Evolutionary conservation across 2,888 invertebrate species (phyloP).

Genomic region (Meta bourneti): DNA sequence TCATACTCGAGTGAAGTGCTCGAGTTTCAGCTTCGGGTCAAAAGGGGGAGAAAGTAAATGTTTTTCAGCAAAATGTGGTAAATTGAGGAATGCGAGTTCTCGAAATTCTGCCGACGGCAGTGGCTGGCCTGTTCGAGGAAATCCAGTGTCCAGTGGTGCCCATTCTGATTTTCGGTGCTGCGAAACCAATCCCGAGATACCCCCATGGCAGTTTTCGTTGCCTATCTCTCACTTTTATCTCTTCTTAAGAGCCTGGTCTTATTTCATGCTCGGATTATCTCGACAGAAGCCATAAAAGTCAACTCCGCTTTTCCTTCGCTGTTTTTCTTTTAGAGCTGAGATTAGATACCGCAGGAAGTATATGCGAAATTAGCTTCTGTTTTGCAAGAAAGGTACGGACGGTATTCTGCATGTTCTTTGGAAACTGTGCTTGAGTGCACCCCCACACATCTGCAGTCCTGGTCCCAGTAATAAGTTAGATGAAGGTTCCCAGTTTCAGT

Average conservation of each 20-base stretch:
- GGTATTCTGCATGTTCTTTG: not conserved
- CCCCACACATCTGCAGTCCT: too few species aligned
- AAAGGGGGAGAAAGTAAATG: not conserved
- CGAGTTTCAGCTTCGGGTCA: not conserved
- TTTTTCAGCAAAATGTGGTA: not conserved
- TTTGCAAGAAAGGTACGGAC: not conserved
- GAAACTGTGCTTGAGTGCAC: not conserved
- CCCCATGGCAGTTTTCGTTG: not conserved
- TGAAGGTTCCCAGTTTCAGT: too few species aligned
- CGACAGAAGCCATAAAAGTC: not conserved
- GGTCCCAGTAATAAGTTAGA: too few species aligned
- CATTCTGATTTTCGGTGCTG: too few species aligned
- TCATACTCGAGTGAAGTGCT: not conserved
- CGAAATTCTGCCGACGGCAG: not conserved
- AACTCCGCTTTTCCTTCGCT: not conserved
- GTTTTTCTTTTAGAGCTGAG: not conserved
- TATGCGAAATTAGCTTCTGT: slow-evolving; percentile 20
- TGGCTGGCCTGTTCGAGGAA: not conserved
- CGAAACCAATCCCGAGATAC: too few species aligned
- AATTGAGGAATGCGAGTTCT: not conserved
- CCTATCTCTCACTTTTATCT: slow-evolving; percentile 19
- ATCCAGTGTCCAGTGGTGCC: not conserved
- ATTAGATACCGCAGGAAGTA: not conserved
- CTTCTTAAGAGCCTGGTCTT: not conserved
- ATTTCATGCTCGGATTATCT: not conserved